Conservation (phyloP, 2,888 invertebrate species). For the Drosophila robusta region DNA sequence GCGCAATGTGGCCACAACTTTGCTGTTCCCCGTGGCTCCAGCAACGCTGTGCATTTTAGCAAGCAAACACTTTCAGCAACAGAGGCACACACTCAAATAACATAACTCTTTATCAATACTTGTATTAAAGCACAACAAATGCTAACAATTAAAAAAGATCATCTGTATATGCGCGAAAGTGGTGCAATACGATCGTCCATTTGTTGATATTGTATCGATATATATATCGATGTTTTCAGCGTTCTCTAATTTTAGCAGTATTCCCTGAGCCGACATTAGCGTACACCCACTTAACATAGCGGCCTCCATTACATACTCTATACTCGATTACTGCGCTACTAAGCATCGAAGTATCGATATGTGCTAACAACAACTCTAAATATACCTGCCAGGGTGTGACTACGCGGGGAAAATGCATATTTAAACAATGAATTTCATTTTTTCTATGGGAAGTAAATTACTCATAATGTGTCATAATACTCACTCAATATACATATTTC, state of each 20-base stretch:
- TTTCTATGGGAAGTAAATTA: too few relatives aligned
- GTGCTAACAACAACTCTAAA: background rate
- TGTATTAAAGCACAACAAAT: constrained; percentile 49
- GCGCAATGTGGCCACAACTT: constrained; percentile 82
- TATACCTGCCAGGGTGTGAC: constrained; percentile 1
- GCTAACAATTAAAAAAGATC: constrained; percentile 54
- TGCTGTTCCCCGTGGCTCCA: constrained; percentile 63
- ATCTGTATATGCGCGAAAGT: constrained; percentile 50
- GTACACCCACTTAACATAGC: constrained; percentile 13
- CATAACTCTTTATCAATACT: constrained; percentile 50
- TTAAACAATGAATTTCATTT: background rate
- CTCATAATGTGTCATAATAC: background rate
- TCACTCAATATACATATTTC: too few relatives aligned
- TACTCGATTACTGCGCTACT: background rate
- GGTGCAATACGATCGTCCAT: constrained; percentile 47
- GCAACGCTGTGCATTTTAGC: constrained; percentile 68
- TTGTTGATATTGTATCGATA: constrained; percentile 56
- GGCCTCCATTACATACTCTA: background rate
- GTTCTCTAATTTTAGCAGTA: constrained; percentile 10
- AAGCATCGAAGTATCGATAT: background rate
- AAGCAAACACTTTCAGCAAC: constrained; percentile 54
- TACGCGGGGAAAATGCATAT: background rate
- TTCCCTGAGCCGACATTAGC: background rate
- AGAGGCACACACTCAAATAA: constrained; percentile 29
- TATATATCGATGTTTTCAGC: constrained; percentile 30